Percentiles rank a stretch among this genome's conserved stretches.
Conservation (phyloP, 2,888 invertebrate species). For the Gnatocerus cornutus region DNA sequence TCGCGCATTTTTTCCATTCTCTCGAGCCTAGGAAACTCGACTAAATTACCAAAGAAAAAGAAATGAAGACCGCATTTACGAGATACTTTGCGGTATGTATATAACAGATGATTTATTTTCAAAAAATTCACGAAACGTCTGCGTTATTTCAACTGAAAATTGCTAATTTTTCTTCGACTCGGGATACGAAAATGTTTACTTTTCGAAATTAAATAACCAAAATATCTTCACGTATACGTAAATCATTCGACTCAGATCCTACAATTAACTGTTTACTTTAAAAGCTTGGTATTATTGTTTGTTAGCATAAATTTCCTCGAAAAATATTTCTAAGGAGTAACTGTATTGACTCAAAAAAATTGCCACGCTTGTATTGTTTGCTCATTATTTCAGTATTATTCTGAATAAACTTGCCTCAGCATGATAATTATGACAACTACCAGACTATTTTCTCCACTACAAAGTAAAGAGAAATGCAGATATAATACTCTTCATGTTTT, state of each 20-base stretch:
- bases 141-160: conserved; percentile 4
- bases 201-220: background rate
- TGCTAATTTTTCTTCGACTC: background rate
- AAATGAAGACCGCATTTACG: conserved; percentile 23
- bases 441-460: background rate
- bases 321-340: conserved; percentile 8
- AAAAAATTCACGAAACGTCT: conserved; percentile 12
- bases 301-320: conserved; percentile 5
- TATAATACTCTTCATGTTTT: too few species aligned
- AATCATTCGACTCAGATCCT: conserved; percentile 2
- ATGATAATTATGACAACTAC: background rate
- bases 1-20: background rate
- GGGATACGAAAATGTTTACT: background rate
- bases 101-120: conserved; percentile 16
- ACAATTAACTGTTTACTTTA: conserved; percentile 9
- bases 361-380: background rate
- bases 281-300: conserved; percentile 2
- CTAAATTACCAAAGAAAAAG: conserved; percentile 30
- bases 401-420: background rate
- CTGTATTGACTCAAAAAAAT: background rate
- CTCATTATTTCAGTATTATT: background rate
- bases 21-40: conserved; percentile 11
- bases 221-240: background rate
- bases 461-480: too few species aligned
- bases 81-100: conserved; percentile 13